Percentiles rank a stretch among this genome's conserved stretches.
These are phyloP conservation scores for Psettodes erumei DNA, from an alignment of 2,113 vertebrate species.

Conservation along the genomic window DNA sequence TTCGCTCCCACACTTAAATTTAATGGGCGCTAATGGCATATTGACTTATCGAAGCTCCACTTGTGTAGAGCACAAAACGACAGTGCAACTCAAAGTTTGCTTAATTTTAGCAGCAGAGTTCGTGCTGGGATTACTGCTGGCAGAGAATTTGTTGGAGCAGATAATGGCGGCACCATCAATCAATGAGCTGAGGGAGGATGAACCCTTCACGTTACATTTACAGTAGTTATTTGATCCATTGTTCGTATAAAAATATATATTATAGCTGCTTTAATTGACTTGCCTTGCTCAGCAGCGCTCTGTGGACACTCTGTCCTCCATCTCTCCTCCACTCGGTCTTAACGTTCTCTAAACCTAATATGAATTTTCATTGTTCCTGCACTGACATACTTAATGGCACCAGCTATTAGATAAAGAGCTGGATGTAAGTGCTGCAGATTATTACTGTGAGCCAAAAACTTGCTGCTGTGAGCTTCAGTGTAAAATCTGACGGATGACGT, in stretches of 20 bases:
- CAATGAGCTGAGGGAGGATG: too few relatives aligned
- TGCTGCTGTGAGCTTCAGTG: too few relatives aligned
- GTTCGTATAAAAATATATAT: too few relatives aligned
- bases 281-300: neutral
- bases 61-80: conserved; percentile 1
- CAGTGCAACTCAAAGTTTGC: neutral
- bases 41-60: conserved; percentile 30
- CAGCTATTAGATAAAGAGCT: neutral
- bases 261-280: too few relatives aligned
- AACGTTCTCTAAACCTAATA: neutral
- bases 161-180: neutral
- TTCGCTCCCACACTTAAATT: conserved; percentile 39
- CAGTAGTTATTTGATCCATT: too few relatives aligned
- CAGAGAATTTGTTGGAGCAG: neutral
- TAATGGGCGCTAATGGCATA: conserved; percentile 36
- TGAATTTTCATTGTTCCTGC: neutral
- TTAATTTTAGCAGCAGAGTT: neutral
- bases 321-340: neutral
- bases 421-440: too few relatives aligned
- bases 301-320: neutral
- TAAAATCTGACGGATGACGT: too few relatives aligned
- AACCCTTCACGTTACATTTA: too few relatives aligned
- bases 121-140: neutral
- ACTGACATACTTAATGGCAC: neutral
- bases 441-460: too few relatives aligned